A percentile compares a stretch with the other conserved stretches of the same genome.
Conservation (phyloP, 2,888 invertebrate genomes). For the Chelonus formosanus region DNA sequence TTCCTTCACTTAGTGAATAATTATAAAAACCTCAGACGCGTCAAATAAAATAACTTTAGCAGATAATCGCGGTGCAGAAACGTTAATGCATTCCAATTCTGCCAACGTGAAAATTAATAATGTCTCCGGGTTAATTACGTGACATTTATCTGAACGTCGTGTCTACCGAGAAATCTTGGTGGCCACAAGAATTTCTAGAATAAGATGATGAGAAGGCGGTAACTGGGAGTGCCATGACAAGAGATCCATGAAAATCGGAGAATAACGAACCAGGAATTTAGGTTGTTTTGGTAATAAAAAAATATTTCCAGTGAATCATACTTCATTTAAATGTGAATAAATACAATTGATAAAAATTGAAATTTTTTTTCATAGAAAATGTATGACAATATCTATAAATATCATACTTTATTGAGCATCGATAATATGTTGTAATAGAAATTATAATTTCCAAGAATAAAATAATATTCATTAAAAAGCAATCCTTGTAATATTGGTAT, state of each 20-base stretch:
- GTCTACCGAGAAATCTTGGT: slow-evolving; percentile 55
- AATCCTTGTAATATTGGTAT: no score
- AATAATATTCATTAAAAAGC: no score
- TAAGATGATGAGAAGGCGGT: slow-evolving; percentile 7
- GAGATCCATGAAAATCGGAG: background rate
- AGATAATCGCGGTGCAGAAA: slow-evolving; percentile 38
- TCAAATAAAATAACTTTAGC: no score
- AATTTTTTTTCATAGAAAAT: no score
- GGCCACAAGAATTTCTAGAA: slow-evolving; percentile 48
- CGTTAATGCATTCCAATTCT: slow-evolving; percentile 53
- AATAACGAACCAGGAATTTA: background rate
- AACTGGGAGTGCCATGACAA: slow-evolving; percentile 14
- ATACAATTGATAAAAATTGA: no score
- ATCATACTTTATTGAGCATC: no score
- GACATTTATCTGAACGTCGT: slow-evolving; percentile 58
- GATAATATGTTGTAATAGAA: no score
- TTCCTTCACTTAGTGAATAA: no score
- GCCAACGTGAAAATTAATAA: slow-evolving; percentile 56
- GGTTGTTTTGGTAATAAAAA: slow-evolving; percentile 2
- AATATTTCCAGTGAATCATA: background rate
- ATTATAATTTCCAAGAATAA: no score
- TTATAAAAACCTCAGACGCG: no score
- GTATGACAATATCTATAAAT: no score
- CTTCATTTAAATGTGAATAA: no score
- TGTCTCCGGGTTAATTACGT: slow-evolving; percentile 56